Evolutionary conservation across 2,113 vertebrate genomes (phyloP), one percentile per base, ranked within the genome.

Genomic region (Chionomys nivalis): DNA sequence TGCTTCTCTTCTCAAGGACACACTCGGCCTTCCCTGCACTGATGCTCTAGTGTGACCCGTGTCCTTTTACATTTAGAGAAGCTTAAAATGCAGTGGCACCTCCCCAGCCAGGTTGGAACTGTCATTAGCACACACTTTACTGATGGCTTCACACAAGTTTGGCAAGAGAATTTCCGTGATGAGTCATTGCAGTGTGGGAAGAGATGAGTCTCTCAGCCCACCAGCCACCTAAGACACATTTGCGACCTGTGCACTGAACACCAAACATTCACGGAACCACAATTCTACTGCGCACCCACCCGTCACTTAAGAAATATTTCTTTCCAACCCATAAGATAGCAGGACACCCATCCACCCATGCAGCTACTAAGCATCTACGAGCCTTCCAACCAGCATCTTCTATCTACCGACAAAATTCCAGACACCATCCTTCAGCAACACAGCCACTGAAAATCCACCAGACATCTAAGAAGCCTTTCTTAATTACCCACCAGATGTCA

Each of bases 401-500:
- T 87, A 49, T 44, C 28, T 68, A 47, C 63, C 1, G 2, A 24
- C 42, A 11, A 7, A 65, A 68, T 47, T 36, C 42, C 63, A 87
- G 63, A 87, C 42, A 68, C 63, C 63, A 86, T 86, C 61, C 10
- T 36, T 66, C 61, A 66, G 42, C 17, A 44, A 42, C 16, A 47
- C 63, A 86, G 63, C 42, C 42, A 44, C 42, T 49, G 63, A 87
- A 47, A 66, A 49, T 68, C 63, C 63, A 87, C 63, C 42, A 87
- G 83, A 36, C 14, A 72, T 61, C 89, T 94, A 76, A 70, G 72
- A 75, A 77, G 19, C 66, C 47, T 66, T 94, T 94, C 58, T 83
- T 83, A 52, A 85, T 75, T 82, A n/a, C 39, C 26, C 16, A 70
- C 17, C 47, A 55, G 33, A 68, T 65, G 72, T 19, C 55, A 68